A percentile compares a stretch with the other conserved stretches of the same genome.
phyloP scores from a whole-genome alignment of 2,113 vertebrate genomes.

The Spheniscus mendiculus region DNA sequence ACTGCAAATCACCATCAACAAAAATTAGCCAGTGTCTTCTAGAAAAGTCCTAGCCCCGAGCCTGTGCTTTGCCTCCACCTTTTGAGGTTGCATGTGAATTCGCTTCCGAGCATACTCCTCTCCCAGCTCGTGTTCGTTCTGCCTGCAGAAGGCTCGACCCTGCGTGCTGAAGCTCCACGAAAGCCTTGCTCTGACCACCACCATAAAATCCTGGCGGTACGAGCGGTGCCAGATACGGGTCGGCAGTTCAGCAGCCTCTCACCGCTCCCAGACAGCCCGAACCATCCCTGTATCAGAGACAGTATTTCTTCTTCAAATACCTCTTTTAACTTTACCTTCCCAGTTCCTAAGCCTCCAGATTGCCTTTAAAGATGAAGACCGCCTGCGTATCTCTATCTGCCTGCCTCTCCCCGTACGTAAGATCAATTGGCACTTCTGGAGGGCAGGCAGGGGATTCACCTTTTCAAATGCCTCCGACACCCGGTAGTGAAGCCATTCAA shows the following conservation, averaged over 20 bases:
- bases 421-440: neutral
- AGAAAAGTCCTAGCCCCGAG: neutral
- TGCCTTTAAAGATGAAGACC: neutral
- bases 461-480: neutral
- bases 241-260: neutral
- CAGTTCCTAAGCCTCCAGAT: neutral
- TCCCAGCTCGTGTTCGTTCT: neutral
- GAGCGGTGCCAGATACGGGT: accelerated
- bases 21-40: neutral
- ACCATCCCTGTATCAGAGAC: neutral
- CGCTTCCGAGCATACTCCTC: neutral
- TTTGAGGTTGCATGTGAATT: neutral
- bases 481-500: neutral
- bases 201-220: accelerated
- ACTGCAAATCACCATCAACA: neutral
- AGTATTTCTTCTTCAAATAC: neutral
- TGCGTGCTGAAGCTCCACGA: accelerated
- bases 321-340: neutral
- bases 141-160: neutral
- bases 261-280: neutral
- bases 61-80: neutral
- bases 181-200: neutral
- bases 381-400: neutral
- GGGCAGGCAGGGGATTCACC: neutral
- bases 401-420: neutral